Base-by-base conservation (phyloP, 2,797 vertebrate species). In the Danio aesculapii region DNA sequence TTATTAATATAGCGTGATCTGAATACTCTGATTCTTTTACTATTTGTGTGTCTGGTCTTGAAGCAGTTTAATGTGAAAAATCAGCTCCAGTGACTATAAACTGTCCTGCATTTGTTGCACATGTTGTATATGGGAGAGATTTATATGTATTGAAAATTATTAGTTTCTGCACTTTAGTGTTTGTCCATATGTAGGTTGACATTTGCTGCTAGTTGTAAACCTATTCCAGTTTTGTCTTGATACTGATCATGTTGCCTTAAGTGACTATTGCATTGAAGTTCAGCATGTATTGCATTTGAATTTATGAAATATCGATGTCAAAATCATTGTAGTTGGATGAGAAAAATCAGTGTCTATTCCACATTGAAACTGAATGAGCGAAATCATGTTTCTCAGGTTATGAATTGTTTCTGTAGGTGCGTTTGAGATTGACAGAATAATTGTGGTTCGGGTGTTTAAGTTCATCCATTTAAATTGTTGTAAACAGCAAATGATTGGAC, bases 271-370 rank as follows among this genome's bases (percentile, higher is more conserved):
- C 17, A 14, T 11, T 39, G 6, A 14, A n/a, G 47, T 50, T 41
- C 44, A 17, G 16, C 11, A 10, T 77, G 64, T 46, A n/a, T 77
- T 77, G 43, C 41, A 21, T 73, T 68, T 68, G 41, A 19, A 30
- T 17, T 68, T 49, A 39, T 68, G 53, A 58, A 19, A 58, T 77
- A 44, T 58, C 47, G 49, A 17, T 49, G 39, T 11, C n/a, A 49
- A 30, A 30, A 30, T 30, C 30, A 30, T 62, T 61, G 6, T 39
- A n/a, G 17, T 77, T 67, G 19, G 11, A 47, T 58, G 8, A 74
- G 43, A 49, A 49, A 21, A n/a, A 63, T 75, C 6, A 76, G 30
- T 77, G 75, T 77, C 61, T 61, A 21, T 17, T 12, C 43, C 53
- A 19, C 41, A 46, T n/a, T 68, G 52, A 68, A 21, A 72, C 52